Percentiles rank a stretch among this genome's conserved stretches.
These are phyloP conservation scores for Menidia beryllina DNA, from an alignment of 2,113 vertebrate species.

Conservation along the genomic window DNA sequence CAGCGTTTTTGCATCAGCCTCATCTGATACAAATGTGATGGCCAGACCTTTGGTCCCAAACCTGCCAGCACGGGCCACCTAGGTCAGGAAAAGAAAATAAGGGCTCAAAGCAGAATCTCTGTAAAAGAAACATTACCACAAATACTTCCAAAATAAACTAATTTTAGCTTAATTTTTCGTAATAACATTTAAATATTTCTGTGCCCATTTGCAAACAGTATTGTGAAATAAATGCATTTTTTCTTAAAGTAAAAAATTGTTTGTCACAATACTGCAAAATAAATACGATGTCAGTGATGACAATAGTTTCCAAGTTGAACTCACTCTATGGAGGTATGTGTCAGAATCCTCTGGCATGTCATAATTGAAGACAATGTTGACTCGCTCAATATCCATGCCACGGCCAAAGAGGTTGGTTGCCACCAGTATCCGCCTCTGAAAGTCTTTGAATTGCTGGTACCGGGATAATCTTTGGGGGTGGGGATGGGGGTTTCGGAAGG, in stretches of 20 bases:
- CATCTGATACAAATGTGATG: slow-evolving; percentile 89
- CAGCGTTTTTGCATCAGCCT: slow-evolving; percentile 87
- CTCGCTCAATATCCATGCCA: slow-evolving; percentile 92
- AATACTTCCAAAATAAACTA: neutral
- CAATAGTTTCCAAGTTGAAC: slow-evolving; percentile 24
- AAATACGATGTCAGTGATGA: too few relatives aligned
- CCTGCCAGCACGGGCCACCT: slow-evolving; percentile 90
- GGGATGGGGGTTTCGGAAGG: neutral
- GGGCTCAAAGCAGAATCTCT: neutral
- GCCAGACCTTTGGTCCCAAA: slow-evolving; percentile 92
- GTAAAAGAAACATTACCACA: neutral
- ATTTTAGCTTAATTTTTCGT: too few relatives aligned
- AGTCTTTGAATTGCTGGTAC: slow-evolving; percentile 93
- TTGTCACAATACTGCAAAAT: too few relatives aligned
- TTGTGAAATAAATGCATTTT: too few relatives aligned
- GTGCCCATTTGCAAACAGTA: too few relatives aligned
- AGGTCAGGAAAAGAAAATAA: neutral
- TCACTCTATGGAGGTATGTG: slow-evolving; percentile 90
- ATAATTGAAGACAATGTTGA: slow-evolving; percentile 92
- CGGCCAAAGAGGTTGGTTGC: slow-evolving; percentile 91
- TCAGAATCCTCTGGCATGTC: slow-evolving; percentile 93
- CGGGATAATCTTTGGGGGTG: slow-evolving; percentile 80
- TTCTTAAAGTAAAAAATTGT: too few relatives aligned
- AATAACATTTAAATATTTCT: too few relatives aligned
- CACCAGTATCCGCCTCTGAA: slow-evolving; percentile 89